Conservation (phyloP, 30 jellyfish, hydroid and myxozoan genomes). For the Hydra vulgaris region DNA sequence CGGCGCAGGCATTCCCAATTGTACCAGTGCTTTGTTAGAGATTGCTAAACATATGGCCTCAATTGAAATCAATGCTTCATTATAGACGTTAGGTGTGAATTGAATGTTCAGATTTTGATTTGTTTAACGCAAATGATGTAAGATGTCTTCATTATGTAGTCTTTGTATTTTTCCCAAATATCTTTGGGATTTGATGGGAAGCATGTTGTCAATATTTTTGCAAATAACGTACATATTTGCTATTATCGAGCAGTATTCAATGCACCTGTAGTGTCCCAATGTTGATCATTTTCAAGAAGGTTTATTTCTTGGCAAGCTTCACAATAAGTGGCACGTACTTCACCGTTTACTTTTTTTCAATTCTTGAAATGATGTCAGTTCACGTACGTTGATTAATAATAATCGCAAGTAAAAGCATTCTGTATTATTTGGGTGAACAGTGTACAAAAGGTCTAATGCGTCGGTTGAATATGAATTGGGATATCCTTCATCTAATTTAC, state of each 20-base stretch:
- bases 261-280: slow-evolving; percentile 36
- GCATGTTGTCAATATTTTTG: background rate
- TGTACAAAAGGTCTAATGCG: slow-evolving; percentile 34
- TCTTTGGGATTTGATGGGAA: background rate
- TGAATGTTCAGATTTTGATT: background rate
- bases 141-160: background rate
- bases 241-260: background rate
- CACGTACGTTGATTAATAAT: slow-evolving; percentile 19
- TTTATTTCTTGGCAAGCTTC: slow-evolving; percentile 43
- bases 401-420: slow-evolving; percentile 42
- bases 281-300: slow-evolving; percentile 34
- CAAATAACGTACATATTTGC: background rate
- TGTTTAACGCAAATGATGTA: background rate
- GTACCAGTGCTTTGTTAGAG: background rate
- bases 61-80: background rate
- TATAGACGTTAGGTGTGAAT: background rate
- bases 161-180: background rate
- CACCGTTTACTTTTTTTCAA: slow-evolving; percentile 35
- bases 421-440: slow-evolving; percentile 26
- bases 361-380: slow-evolving; percentile 48
- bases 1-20: background rate
- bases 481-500: background rate
- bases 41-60: background rate
- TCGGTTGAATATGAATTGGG: background rate
- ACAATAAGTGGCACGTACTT: slow-evolving; percentile 29